Percentiles rank a stretch among this genome's conserved stretches.
These are phyloP conservation scores for Harpalus rufipes DNA, from an alignment of 2,888 invertebrate species.

Conservation along the genomic window DNA sequence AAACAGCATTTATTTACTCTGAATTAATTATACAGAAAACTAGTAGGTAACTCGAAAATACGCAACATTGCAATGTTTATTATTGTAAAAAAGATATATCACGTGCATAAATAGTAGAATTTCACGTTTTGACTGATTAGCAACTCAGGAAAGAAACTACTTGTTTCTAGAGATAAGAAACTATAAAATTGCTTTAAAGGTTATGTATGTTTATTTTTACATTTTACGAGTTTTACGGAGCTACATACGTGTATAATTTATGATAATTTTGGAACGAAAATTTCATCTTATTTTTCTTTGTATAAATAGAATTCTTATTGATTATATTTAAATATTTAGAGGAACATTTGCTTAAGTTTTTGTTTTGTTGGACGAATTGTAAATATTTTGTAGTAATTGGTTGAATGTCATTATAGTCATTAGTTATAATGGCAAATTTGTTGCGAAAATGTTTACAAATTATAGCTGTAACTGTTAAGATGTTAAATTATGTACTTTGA, in stretches of 20 bases:
- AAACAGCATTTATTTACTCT: slow-evolving; percentile 28
- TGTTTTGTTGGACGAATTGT: neutral
- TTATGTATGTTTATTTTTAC: slow-evolving; percentile 37
- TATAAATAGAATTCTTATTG: neutral
- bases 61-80: slow-evolving; percentile 29
- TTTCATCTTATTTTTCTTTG: slow-evolving; percentile 18
- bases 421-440: neutral
- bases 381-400: neutral
- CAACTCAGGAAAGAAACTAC: slow-evolving; percentile 24
- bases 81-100: slow-evolving; percentile 25
- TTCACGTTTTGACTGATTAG: slow-evolving; percentile 18
- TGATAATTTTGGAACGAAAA: slow-evolving; percentile 20
- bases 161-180: slow-evolving; percentile 28
- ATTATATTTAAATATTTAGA: neutral
- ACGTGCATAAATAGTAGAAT: slow-evolving; percentile 33
- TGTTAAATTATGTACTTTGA: neutral
- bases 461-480: neutral
- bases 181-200: slow-evolving; percentile 48
- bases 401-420: neutral
- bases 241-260: slow-evolving; percentile 33
- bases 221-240: slow-evolving; percentile 32
- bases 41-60: slow-evolving; percentile 6
- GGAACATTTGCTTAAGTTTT: neutral
- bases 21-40: slow-evolving; percentile 7
- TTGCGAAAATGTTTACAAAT: neutral